Base-by-base conservation (phyloP, 2,888 invertebrate species). In the Tenthredo livida region DNA sequence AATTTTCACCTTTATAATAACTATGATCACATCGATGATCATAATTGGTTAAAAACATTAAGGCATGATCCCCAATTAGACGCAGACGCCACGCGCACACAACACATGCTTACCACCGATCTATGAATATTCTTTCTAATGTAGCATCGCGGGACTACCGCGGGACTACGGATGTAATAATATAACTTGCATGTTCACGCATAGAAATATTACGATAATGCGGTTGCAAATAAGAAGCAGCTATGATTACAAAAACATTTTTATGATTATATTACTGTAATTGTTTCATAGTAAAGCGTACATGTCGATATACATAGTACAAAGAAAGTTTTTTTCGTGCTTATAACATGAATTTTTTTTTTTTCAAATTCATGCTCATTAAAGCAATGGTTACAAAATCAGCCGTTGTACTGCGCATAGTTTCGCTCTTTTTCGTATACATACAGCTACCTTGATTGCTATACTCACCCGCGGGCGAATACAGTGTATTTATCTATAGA, bases 401-500 rank as follows among this genome's bases (percentile, higher is more conserved):
- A 43, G 43, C 73, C 73, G 73, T 29, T 21, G 73, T 73, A 73
- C 12, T 43, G 73, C 73, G 73, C 73, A 21, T 25, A 73, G 40
- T 33, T 67, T 67, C 67, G 33, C 33, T 15, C 67, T 29, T 67
- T 33, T 67, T 29, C 67, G 33, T 67, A 33, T 67, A 67, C 33
- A 33, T 33, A 33, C 17, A 61, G 67, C 54, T 67, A 33, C 25
- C 67, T 67, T 25, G 10, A 33, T 33, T n/a, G n/a, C 7, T n/a
- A n/a, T 54, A n/a, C 54, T 54, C n/a, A n/a, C n/a, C 25, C 61
- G 25, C 61, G 21, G 61, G 61, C 67, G 15, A 33, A 33, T 33
- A 37, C 17, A 17, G 33, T 67, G 67, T 67, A 67, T 33, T 67
- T 33, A 61, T 7, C 61, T 61, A 9, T 33, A 33, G 29, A 33